Evolutionary conservation across 2,113 vertebrate species (phyloP).

Genomic region (Sakesphorus luctuosus): DNA sequence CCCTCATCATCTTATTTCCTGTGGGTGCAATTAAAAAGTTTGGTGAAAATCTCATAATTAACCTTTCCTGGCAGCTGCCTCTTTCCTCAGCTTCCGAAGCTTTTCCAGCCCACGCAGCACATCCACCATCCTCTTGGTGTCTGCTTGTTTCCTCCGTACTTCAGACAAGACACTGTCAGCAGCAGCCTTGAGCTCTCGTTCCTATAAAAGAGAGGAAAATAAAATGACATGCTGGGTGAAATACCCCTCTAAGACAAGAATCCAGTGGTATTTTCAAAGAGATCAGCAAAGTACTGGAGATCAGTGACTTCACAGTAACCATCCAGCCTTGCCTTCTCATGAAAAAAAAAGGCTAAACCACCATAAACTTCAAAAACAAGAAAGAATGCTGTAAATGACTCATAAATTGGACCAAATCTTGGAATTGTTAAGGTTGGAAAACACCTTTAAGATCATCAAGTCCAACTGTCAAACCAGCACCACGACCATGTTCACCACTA

Average conservation of each 20-base stretch:
- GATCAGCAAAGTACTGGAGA: not conserved
- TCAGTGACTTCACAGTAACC: not conserved
- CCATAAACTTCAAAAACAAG: not conserved
- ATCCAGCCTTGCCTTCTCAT: not conserved
- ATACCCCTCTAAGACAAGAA: accelerated
- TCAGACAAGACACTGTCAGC: conserved; percentile 92
- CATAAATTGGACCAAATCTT: not conserved
- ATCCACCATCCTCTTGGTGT: conserved; percentile 91
- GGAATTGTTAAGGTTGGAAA: not conserved
- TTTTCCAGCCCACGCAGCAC: conserved; percentile 89
- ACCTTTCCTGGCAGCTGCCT: conserved; percentile 94
- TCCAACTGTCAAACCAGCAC: not conserved
- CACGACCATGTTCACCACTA: not conserved
- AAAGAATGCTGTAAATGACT: not conserved
- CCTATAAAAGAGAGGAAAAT: conserved; percentile 68
- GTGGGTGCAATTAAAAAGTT: accelerated
- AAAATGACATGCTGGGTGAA: accelerated
- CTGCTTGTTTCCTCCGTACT: conserved; percentile 93
- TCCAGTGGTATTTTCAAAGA: not conserved
- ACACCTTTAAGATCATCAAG: not conserved
- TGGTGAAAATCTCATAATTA: accelerated
- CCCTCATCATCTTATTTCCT: not conserved
- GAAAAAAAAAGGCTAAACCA: not conserved
- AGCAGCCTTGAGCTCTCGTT: conserved; percentile 89
- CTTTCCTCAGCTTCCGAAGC: conserved; percentile 89